Evolutionary conservation across 2,797 vertebrate genomes (phyloP).

Genomic region (Alouatta caraya): DNA sequence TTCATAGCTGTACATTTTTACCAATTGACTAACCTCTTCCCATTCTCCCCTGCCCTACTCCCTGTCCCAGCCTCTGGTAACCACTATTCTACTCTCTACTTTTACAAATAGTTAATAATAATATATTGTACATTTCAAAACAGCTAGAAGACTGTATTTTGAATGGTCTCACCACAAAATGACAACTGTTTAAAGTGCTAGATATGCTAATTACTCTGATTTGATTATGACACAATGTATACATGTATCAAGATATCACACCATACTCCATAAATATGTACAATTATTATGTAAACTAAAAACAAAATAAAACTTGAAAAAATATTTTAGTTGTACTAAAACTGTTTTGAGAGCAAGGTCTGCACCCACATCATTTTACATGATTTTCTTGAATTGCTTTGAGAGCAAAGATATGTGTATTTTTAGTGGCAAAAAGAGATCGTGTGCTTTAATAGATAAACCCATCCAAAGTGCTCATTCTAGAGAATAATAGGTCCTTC

Average conservation of each 20-base stretch:
- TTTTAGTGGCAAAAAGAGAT: neutral
- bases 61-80: neutral
- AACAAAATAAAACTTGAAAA: neutral
- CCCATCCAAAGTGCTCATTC: neutral
- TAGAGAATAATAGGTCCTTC: neutral
- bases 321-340: neutral
- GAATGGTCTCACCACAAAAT: neutral
- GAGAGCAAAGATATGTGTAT: neutral
- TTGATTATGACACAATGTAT: neutral
- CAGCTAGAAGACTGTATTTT: neutral
- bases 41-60: neutral
- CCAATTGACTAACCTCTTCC: neutral
- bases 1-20: neutral
- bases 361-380: neutral
- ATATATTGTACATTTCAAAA: neutral
- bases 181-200: neutral
- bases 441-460: neutral
- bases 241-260: neutral
- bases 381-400: neutral
- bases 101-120: neutral
- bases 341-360: neutral
- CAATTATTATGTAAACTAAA: neutral
- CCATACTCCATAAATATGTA: neutral
- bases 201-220: neutral
- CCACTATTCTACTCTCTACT: neutral